Conservation (phyloP, 1,140 invertebrate genomes). For the Drosophila littoralis region DNA sequence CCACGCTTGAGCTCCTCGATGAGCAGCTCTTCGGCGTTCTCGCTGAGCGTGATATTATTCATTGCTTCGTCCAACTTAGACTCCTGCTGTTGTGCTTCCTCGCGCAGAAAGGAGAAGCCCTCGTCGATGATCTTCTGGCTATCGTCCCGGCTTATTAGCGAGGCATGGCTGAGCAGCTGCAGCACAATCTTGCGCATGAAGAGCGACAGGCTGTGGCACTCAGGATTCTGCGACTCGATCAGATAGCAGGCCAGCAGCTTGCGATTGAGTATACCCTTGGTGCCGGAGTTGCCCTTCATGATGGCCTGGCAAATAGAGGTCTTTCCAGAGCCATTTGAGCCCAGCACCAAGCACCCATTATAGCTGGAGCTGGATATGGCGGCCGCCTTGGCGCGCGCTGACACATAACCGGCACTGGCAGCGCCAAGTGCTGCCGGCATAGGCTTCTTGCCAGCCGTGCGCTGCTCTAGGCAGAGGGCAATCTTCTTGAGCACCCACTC, state of each 20-base stretch:
- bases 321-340: slow-evolving; percentile 91
- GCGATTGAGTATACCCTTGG: slow-evolving; percentile 87
- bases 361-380: slow-evolving; percentile 78
- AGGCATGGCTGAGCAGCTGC: slow-evolving; percentile 90
- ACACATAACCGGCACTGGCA: slow-evolving; percentile 61
- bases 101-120: slow-evolving; percentile 76
- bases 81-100: slow-evolving; percentile 77
- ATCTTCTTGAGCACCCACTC: slow-evolving; percentile 98
- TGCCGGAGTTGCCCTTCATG: slow-evolving; percentile 83
- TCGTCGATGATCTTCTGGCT: slow-evolving; percentile 77
- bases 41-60: slow-evolving; percentile 75
- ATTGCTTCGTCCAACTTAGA: slow-evolving; percentile 80
- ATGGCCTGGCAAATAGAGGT: slow-evolving; percentile 89
- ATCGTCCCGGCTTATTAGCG: slow-evolving; percentile 76
- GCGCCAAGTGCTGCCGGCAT: slow-evolving; percentile 64
- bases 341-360: slow-evolving; percentile 80
- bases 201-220: slow-evolving; percentile 89
- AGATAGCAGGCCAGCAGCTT: slow-evolving; percentile 93
- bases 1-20: slow-evolving; percentile 77
- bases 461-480: slow-evolving; percentile 94
- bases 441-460: slow-evolving; percentile 85
- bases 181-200: slow-evolving; percentile 94
- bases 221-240: slow-evolving; percentile 86
- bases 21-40: slow-evolving; percentile 79
- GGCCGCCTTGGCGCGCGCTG: slow-evolving; percentile 70